Base-by-base conservation (phyloP, 2,113 vertebrate genomes). In the Gymnarchus niloticus region DNA sequence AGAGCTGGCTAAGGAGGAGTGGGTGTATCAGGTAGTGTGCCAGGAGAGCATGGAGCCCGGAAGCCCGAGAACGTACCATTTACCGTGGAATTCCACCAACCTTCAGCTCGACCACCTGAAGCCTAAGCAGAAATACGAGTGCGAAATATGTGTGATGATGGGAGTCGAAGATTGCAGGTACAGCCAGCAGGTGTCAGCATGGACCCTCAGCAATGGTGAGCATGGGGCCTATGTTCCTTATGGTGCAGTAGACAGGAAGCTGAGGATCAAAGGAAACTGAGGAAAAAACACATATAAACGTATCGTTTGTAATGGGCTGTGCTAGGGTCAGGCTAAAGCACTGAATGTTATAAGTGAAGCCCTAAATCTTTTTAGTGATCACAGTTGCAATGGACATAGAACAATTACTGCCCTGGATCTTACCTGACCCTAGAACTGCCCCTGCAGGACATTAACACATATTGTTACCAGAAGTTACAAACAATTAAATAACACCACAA, bases 141-240 rank as follows among this genome's bases (percentile, higher is more conserved):
- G 95, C 86, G 91, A 92, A 82, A 94, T 96, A 57, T 90, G 94
- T 81, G 92, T 96, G 56, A 95, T 95, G 85, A 94, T 92, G 88
- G 94, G 91, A 41, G 92, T 93, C 19, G 65, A 17, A 19, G 91
- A 92, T 61, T 94, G 94, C 83, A 95, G 95, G 86, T 94, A 94
- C 93, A 95, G 95, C 87, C 92, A 94, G 85, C 92, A 92, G 19
- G 90, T 96, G 23, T 93, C 89, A 0, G 94, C 95, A 1, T 97
- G 96, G 96, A 97, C 96, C 28, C 94, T 95, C 56, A 97, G 96
- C 3, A 91, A 97, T 86, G 92, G 96, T 97, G 94, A 95, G 94
- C 91, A 6, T 9, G n/a, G 21, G 1, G 1, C 41, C 41, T 33
- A 37, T 6, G 12, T 37, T 54, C 52, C 8, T 17, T 12, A 54